Base-by-base conservation (phyloP, 2,888 invertebrate genomes). In the Polyploca ridens region DNA sequence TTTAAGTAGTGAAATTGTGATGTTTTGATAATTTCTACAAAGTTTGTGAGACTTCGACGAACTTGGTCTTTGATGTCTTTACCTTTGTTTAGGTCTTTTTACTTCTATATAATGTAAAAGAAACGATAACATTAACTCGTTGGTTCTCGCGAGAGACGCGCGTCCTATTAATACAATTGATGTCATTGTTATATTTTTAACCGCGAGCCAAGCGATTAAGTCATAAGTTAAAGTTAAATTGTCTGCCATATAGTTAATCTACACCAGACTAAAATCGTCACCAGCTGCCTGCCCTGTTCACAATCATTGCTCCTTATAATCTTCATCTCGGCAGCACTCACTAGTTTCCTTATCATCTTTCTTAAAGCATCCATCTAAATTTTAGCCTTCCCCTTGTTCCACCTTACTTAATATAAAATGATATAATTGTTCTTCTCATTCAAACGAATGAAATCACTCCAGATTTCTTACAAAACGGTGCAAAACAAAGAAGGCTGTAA, bases 401-500 rank as follows among this genome's bases (percentile, higher is more conserved):
- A n/a, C 46, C 46, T n/a, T 14, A 44, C 14, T 13, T 2, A 44
- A 49, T 49, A 14, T 19, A 16, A 54, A 54, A 54, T 54, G 8
- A 54, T 54, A 54, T 54, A 7, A 54, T 54, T 54, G 16, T 19
- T 54, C 5, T 49, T 54, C 54, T 54, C 54, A 54, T 54, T 54
- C 10, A 27, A 61, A 27, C 27, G 41, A 13, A 27, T 14, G 19
- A 41, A 61, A 41, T 13, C 41, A 3, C 16, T 41, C 19, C 41
- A 61, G 41, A 61, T 41, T 63, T 63, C 14, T 33, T 14, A 57
- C 63, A 35, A 54, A 63, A 58, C 27, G 63, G 13, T 27, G 35
- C 54, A 70, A 69, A 75, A 75, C 67, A 74, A 70, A 73, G 68
- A 70, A 67, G 63, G 64, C 71, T 63, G 66, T 71, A 73, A 68